phyloP scores from a whole-genome alignment of 2,113 vertebrate species.

The Lepidothrix coronata region DNA sequence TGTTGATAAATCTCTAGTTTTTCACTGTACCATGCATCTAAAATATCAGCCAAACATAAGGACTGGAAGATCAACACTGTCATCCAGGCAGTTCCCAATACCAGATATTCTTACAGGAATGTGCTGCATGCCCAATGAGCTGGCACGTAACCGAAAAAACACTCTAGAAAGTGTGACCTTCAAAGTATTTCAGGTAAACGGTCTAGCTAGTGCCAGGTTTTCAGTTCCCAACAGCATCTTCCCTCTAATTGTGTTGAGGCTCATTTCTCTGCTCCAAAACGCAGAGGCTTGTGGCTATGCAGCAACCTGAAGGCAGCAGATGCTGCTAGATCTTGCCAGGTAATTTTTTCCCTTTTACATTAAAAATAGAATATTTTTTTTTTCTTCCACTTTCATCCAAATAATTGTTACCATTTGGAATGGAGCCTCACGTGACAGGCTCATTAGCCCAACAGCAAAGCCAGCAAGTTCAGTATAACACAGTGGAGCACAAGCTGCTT shows the following conservation, averaged over 20 bases:
- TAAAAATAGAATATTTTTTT: neutral
- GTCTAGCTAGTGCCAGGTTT: neutral
- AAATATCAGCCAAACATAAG: neutral
- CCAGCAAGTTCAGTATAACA: neutral
- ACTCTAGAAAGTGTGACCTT: neutral
- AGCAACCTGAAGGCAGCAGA: constrained; percentile 3
- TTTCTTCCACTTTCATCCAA: neutral
- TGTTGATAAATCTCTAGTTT: neutral
- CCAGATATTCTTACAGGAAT: neutral
- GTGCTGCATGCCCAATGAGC: neutral
- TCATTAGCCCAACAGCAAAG: neutral
- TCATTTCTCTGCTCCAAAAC: neutral
- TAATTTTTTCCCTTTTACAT: neutral
- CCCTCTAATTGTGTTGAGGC: neutral
- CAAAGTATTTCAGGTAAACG: neutral
- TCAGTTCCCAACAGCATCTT: neutral
- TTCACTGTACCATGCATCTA: neutral
- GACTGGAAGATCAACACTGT: neutral
- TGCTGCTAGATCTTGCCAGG: neutral
- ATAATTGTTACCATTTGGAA: neutral
- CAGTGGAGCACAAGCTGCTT: neutral
- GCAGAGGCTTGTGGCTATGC: neutral
- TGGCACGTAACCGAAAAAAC: neutral
- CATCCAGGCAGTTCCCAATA: neutral
- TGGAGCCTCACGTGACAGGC: neutral